phyloP scores from a whole-genome alignment of 2,797 vertebrate species.

The Hydrocynus forskahlii region DNA sequence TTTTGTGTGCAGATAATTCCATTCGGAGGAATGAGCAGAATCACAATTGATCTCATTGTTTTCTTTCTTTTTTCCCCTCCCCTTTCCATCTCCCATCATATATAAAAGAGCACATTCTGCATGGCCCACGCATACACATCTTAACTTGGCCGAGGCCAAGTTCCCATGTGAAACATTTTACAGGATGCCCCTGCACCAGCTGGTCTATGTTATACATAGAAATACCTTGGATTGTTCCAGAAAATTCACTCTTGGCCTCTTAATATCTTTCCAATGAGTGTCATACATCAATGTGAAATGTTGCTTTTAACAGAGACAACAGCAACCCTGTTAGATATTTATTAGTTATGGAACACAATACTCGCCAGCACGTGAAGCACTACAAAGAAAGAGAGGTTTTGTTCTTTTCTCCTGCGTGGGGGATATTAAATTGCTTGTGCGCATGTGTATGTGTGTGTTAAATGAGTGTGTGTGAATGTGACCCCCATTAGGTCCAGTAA shows the following conservation, averaged over 20 bases:
- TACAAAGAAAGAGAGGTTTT: conserved; percentile 35
- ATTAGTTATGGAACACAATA: conserved; percentile 55
- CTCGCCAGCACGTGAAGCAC: conserved; percentile 45
- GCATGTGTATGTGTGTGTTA: conserved; percentile 32
- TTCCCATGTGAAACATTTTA: conserved; percentile 44
- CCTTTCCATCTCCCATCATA: conserved; percentile 71
- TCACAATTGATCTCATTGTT: conserved; percentile 84
- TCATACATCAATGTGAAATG: conserved; percentile 54
- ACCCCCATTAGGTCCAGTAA: conserved; percentile 79
- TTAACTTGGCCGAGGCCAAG: conserved; percentile 17
- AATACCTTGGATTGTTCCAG: conserved; percentile 46
- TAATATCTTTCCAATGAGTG: conserved; percentile 53
- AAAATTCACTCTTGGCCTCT: conserved; percentile 46
- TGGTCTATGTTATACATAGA: conserved; percentile 45
- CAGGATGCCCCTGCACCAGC: conserved; percentile 35
- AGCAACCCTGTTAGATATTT: conserved; percentile 53
- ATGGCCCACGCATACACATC: conserved; percentile 39
- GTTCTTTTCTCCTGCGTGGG: conserved; percentile 20
- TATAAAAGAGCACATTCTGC: conserved; percentile 70
- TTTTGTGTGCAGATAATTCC: conserved; percentile 83
- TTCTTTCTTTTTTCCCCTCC: conserved; percentile 49
- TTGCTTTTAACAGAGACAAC: conserved; percentile 50
- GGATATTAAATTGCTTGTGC: conserved; percentile 49
- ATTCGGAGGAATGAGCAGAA: conserved; percentile 81
- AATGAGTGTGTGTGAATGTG: conserved; percentile 69